Base-by-base conservation (phyloP, 2,888 invertebrate species). In the Gymnocheta viridis region DNA sequence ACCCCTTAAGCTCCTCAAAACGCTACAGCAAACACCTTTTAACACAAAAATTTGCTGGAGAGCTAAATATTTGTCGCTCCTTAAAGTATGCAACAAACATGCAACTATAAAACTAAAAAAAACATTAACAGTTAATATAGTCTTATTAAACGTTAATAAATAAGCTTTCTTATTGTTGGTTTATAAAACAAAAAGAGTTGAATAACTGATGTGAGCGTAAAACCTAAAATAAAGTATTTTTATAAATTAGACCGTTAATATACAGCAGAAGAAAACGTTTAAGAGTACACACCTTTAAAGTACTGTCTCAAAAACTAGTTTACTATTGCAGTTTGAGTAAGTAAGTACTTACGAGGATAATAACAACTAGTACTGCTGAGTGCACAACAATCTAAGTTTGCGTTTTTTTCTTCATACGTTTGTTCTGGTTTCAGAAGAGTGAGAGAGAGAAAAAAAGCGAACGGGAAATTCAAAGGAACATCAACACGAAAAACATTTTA, bases 311-410 rank as follows among this genome's bases (percentile, higher is more conserved):
- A 1, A 51, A 38, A 47, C 35, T 35, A 32, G 32, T 70, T 60
- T 51, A 64, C 32, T 62, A 70, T 54, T 44, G 24, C 27, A 62
- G 35, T 24, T n/a, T 70, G 54, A 54, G 70, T 64, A 41, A 44
- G 58, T 67, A 44, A 80, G 80, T 67, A 67, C 73, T 80, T 67
- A 73, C 41, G 56, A 60, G 74, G 60, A 81, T 81, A 81, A 81
- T 81, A 81, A 67, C 81, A 81, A 69, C 67, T 81, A 49, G 38
- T 74, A 80, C 58, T 73, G 67, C 41, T 32, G 54, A 51, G 67
- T 62, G 73, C 74, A 60, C 51, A 67, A 51, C 66, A 49, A 67
- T 27, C 19, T 66, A 22, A 58, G 58, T 29, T 64, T 72, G 41
- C 10, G 5, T 51, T 56, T 58, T 58, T 47, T 38, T 35, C 54